Base-by-base conservation (phyloP, 30 jellyfish, hydroid and myxozoan species). In the Turritopsis dohrnii region DNA sequence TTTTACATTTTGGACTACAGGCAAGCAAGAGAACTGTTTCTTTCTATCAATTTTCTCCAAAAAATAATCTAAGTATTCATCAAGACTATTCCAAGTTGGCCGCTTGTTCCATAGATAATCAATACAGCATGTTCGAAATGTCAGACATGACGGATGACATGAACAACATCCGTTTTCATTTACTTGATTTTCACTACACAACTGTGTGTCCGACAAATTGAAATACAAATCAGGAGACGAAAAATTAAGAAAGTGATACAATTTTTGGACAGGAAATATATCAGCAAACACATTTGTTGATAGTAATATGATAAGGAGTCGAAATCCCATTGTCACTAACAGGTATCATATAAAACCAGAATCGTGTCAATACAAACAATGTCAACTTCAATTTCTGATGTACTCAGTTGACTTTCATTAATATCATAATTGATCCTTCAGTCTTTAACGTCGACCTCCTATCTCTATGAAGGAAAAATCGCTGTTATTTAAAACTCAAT, bases 1-100 rank as follows among this genome's bases (percentile, higher is more conserved):
- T n/a, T 69, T 69, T n/a, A 27, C 19, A n/a, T 69, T 69, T 0
- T 23, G 30, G 19, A 27, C 22, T n/a, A 69, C 30, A 69, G 77
- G 8, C 22, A 27, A 19, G 22, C 77, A 69, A 69, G 30, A 7
- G 0, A 27, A n/a, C 77, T 69, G 23, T 1, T 69, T 69, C 31
- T 69, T 8, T 19, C 17, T 23, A 19, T 23, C 28, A 23, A 19
- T n/a, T 69, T 69, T 9, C 28, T 27, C 31, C 77, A 27, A 8
- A 27, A 69, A 69, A 69, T 69, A 69, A 69, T 69, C 77, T 9
- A 69, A 27, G 77, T 69, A 69, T 69, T n/a, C 77, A 27, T 1
- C 30, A n/a, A 69, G 30, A 69, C 30, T 23, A 19, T 17, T n/a
- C 77, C 77, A 69, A 8, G 28, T 21, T 41, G 60, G 60, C 19